A percentile compares a stretch with the other conserved stretches of the same genome.
Evolutionary conservation across 2,797 vertebrate species (phyloP).

Genomic region (Labroides dimidiatus): DNA sequence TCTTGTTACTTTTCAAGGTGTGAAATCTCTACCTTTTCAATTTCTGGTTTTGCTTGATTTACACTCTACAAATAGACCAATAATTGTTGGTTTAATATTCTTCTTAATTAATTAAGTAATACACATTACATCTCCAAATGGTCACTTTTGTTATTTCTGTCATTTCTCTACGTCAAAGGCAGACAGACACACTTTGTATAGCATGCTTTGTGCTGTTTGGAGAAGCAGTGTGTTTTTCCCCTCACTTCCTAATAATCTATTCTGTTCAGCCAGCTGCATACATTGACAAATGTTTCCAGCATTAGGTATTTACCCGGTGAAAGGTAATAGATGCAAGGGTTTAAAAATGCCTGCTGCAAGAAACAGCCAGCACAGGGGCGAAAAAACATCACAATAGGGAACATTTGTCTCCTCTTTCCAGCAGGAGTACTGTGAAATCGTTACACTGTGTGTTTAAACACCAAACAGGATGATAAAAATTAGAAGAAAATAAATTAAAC

Average conservation of each 20-base stretch:
- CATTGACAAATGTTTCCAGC: slow-evolving; percentile 89
- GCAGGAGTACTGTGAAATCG: slow-evolving; percentile 50
- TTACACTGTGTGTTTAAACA: slow-evolving; percentile 2
- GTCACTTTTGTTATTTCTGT: slow-evolving; percentile 35
- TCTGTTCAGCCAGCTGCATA: slow-evolving; percentile 87
- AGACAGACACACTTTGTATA: slow-evolving; percentile 60
- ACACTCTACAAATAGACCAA: slow-evolving; percentile 18
- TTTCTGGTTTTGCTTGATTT: slow-evolving; percentile 34
- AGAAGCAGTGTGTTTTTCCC: slow-evolving; percentile 79
- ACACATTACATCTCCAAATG: slow-evolving; percentile 40
- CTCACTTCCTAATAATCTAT: slow-evolving; percentile 88
- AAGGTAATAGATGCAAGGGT: slow-evolving; percentile 86
- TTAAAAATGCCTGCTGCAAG: slow-evolving; percentile 83
- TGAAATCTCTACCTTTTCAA: slow-evolving; percentile 22
- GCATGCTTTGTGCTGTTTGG: slow-evolving; percentile 73
- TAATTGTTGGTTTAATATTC: slow-evolving; percentile 46
- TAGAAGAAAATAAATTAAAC: slow-evolving; percentile 9
- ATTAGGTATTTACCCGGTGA: slow-evolving; percentile 85
- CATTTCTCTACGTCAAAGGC: slow-evolving; percentile 49
- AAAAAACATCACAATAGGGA: slow-evolving; percentile 68
- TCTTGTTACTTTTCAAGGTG: slow-evolving; percentile 19
- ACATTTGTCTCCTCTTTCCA: slow-evolving; percentile 57
- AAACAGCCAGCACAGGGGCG: slow-evolving; percentile 71
- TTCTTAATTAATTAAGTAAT: slow-evolving; percentile 35
- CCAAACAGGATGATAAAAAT: background rate